phyloP scores from a whole-genome alignment of 2,113 vertebrate species.

The Chamaea fasciata region DNA sequence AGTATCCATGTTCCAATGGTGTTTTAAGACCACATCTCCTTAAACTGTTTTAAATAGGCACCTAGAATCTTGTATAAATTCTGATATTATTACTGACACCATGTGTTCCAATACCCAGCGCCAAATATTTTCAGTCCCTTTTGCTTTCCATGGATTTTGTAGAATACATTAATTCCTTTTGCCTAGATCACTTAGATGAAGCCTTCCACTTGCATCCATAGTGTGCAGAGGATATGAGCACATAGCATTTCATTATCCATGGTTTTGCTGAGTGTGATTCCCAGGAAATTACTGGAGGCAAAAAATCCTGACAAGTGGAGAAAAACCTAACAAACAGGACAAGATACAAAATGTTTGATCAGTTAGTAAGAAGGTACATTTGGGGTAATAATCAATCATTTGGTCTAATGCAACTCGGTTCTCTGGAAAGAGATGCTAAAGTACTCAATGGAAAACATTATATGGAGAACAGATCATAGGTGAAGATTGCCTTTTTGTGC shows the following conservation, averaged over 20 bases:
- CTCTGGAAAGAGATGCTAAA: slow-evolving; percentile 18
- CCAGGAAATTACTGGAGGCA: neutral
- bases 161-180: neutral
- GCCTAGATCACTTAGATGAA: neutral
- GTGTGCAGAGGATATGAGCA: neutral
- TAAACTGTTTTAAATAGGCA: neutral
- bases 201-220: neutral
- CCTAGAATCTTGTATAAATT: neutral
- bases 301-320: neutral
- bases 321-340: neutral
- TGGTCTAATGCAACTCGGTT: neutral
- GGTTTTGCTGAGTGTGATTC: neutral
- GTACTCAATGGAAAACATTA: neutral
- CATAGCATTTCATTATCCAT: neutral
- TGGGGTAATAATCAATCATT: neutral
- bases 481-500: neutral
- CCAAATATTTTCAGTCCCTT: neutral
- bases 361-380: neutral
- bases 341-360: neutral
- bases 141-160: neutral
- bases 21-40: neutral
- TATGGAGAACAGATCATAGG: slow-evolving; percentile 15
- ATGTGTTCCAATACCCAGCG: neutral
- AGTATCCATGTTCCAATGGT: neutral
- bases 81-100: neutral